Conservation (phyloP, 2,797 vertebrate species). For the Crenuchus spilurus region DNA sequence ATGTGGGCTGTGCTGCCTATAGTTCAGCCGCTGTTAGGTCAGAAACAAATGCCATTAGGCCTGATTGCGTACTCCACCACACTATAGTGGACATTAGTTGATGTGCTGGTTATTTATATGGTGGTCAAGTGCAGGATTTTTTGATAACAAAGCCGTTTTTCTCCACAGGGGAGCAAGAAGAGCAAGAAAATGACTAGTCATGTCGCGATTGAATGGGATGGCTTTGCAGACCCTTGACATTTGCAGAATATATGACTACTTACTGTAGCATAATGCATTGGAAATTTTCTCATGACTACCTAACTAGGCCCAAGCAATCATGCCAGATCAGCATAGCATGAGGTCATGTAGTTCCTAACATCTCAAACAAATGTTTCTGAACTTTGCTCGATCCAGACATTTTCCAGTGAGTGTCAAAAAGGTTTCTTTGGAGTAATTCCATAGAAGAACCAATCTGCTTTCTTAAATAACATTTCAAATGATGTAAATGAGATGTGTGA, state of each 20-base stretch:
- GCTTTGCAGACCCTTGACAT: slow-evolving; percentile 59
- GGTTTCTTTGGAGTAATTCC: no score
- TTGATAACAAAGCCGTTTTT: slow-evolving; percentile 77
- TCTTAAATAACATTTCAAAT: no score
- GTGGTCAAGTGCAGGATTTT: slow-evolving; percentile 75
- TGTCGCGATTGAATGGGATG: slow-evolving; percentile 63
- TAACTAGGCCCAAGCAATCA: slow-evolving; percentile 27
- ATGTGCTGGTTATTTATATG: slow-evolving; percentile 80
- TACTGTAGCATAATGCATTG: neutral
- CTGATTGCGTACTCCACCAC: slow-evolving; percentile 80
- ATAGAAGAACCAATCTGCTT: no score
- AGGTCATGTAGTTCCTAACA: neutral
- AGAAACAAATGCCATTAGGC: slow-evolving; percentile 79
- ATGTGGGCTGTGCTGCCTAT: slow-evolving; percentile 68
- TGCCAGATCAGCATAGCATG: neutral
- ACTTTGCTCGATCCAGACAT: no score
- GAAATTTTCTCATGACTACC: slow-evolving; percentile 22
- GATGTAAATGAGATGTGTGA: no score
- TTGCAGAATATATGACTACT: slow-evolving; percentile 46
- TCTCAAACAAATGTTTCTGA: neutral
- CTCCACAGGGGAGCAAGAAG: slow-evolving; percentile 64
- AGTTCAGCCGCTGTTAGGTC: slow-evolving; percentile 57
- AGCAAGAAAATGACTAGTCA: slow-evolving; percentile 63
- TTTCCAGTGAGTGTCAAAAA: no score
- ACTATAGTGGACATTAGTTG: slow-evolving; percentile 76